phyloP scores from a whole-genome alignment of 1,140 invertebrate genomes.

The Eumeta japonica region DNA sequence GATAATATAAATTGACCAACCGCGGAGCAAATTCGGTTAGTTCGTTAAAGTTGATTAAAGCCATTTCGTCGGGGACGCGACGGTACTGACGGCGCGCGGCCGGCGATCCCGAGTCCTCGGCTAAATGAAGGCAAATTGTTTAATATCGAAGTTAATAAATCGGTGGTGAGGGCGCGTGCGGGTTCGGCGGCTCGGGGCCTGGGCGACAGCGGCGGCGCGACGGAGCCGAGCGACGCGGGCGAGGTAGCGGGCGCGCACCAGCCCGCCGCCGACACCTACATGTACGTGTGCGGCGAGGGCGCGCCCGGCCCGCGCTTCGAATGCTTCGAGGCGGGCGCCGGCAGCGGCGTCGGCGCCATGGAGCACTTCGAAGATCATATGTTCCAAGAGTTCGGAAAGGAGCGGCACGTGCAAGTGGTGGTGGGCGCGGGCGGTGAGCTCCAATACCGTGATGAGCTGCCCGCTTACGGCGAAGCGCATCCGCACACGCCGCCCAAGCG shows the following conservation, averaged over 20 bases:
- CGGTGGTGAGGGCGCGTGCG: conserved; percentile 22
- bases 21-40: conserved; percentile 57
- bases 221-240: conserved; percentile 44
- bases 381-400: conserved; percentile 70
- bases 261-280: conserved; percentile 44
- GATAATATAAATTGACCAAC: conserved; percentile 61
- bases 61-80: conserved; percentile 55
- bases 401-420: conserved; percentile 68
- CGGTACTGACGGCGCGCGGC: conserved; percentile 47
- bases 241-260: conserved; percentile 9
- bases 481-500: conserved; percentile 49
- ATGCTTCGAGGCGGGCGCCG: conserved; percentile 35
- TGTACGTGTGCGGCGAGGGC: conserved; percentile 45
- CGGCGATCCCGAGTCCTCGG: conserved; percentile 39
- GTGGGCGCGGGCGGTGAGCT: conserved; percentile 61
- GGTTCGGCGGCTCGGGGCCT: conserved; percentile 18
- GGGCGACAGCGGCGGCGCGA: conserved; percentile 17
- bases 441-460: conserved; percentile 56
- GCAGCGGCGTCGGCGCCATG: conserved; percentile 50
- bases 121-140: conserved; percentile 57
- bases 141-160: conserved; percentile 50
- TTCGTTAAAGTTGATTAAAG: conserved; percentile 60
- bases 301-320: conserved; percentile 29
- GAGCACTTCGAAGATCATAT: conserved; percentile 77
- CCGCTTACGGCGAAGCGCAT: conserved; percentile 42